Conservation (phyloP, 2,797 vertebrate species). For the Arrhamphus sclerolepis region DNA sequence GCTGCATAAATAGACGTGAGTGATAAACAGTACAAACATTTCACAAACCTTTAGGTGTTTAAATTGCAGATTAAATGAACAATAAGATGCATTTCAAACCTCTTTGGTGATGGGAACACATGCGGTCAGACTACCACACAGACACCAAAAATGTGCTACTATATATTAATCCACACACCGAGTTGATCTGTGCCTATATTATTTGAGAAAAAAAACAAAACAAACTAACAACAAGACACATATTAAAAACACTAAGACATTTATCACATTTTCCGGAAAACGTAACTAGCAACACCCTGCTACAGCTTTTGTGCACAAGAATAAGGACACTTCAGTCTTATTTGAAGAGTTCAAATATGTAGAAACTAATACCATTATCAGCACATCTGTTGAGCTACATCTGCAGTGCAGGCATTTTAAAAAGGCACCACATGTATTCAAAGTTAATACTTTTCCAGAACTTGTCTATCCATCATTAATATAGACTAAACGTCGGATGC, state of each 20-base stretch:
- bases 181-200: too few relatives aligned
- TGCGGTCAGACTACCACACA: constrained; percentile 16
- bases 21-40: constrained; percentile 8
- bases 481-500: not conserved
- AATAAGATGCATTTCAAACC: constrained; percentile 11
- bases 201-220: constrained; percentile 24
- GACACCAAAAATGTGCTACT: constrained; percentile 1
- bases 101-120: constrained; percentile 33
- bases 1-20: constrained; percentile 2
- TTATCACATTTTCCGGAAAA: constrained; percentile 40
- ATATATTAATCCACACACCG: too few relatives aligned
- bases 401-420: constrained; percentile 37
- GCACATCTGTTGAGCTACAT: constrained; percentile 37
- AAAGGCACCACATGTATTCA: constrained; percentile 37
- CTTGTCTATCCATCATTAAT: not conserved
- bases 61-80: not conserved
- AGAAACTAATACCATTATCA: constrained; percentile 21
- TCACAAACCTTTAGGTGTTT: constrained; percentile 2
- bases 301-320: constrained; percentile 47
- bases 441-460: constrained; percentile 10
- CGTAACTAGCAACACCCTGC: constrained; percentile 32
- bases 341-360: constrained; percentile 25
- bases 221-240: constrained; percentile 18
- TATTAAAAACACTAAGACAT: not conserved
- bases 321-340: constrained; percentile 65